Conservation (phyloP, 2,113 vertebrate species). For the Opisthocomus hoazin region DNA sequence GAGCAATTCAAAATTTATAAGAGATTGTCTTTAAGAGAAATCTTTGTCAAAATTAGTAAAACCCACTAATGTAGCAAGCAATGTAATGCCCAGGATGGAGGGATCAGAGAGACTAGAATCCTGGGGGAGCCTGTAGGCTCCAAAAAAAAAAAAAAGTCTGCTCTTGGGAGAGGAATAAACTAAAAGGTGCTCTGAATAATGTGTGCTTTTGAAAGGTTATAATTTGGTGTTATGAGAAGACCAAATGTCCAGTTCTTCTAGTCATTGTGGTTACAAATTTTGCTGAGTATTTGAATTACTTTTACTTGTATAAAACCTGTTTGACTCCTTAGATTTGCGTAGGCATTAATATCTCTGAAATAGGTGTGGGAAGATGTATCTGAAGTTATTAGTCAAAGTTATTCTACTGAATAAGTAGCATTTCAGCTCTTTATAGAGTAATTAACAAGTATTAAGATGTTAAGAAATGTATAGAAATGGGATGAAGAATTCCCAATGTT, state of each 20-base stretch:
- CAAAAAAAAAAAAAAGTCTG: too few relatives aligned
- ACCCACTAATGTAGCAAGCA: not conserved
- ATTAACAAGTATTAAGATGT: not conserved
- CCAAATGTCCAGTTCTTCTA: not conserved
- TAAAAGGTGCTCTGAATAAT: not conserved
- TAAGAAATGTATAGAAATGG: not conserved
- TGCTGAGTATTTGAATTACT: not conserved
- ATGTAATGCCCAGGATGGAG: not conserved
- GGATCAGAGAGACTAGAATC: not conserved
- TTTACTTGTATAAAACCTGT: not conserved
- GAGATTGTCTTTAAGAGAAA: not conserved
- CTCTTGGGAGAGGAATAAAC: not conserved
- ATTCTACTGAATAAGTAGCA: not conserved
- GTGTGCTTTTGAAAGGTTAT: not conserved
- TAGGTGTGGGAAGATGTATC: not conserved
- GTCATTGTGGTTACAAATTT: not conserved
- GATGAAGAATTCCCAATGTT: not conserved
- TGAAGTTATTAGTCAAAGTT: not conserved
- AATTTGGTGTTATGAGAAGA: not conserved
- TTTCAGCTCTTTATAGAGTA: not conserved
- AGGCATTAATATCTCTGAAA: not conserved
- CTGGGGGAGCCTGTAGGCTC: not conserved
- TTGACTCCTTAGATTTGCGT: not conserved
- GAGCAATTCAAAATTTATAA: not conserved
- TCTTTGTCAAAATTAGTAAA: not conserved